Base-by-base conservation (phyloP, 2,113 vertebrate species). In the Chaenocephalus aceratus region DNA sequence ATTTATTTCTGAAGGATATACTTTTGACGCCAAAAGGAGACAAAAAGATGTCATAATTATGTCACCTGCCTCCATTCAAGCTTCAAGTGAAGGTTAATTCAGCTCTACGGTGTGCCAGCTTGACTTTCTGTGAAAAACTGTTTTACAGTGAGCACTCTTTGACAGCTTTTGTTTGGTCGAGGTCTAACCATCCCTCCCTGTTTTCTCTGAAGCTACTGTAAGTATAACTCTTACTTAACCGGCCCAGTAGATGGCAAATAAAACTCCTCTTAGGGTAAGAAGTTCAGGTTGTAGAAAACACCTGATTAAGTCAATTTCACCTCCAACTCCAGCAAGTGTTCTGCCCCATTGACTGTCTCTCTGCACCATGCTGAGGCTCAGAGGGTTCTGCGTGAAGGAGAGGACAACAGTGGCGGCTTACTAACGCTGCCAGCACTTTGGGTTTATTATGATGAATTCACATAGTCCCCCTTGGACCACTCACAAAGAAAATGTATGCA, bases 231-330 rank as follows among this genome's bases (percentile, higher is more conserved):
- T 4, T 13, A 61, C 11, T n/a, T 34, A 58, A 49, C 53, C 53
- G 44, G 34, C 12, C 0, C 30, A 14, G 18, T 70, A 75, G 62
- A 72, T 59, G 61, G 64, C 49, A 75, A 63, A 62, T 52, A 79
- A 48, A 77, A 62, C 64, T 66, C 21, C 6, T 8, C n/a, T 72
- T 14, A 16, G 23, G 71, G 44, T 68, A 48, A 71, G 4, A 63
- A 53, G 21, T 63, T 63, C 41, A 75, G 56, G 3, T 30, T 8
- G 7, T 23, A 75, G 65, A 65, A 85, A 75, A 59, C 10, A 26
- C 48, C 76, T 65, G 54, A 81, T 85, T 71, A 82, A 82, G 23
- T 14, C 67, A 78, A 65, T 57, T 77, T 66, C 69, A 77, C 34
- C 67, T 51, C 70, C 74, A 81, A 48, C 5, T 6, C 45, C 59